Base-by-base conservation (phyloP, 2,113 vertebrate species). In the Gracilinanus agilis region DNA sequence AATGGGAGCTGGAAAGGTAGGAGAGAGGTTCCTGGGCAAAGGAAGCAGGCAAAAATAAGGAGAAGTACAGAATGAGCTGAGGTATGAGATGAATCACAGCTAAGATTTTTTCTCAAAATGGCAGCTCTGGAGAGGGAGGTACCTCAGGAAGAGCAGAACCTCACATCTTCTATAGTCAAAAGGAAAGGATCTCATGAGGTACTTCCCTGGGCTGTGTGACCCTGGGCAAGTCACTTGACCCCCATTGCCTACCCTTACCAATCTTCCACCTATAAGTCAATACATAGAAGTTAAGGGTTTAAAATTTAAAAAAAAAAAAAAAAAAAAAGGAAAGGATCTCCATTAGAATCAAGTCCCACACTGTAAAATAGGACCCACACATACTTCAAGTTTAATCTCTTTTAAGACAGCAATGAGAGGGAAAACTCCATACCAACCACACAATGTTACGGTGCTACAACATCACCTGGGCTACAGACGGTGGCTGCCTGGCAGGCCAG, bases 401-500 rank as follows among this genome's bases (percentile, higher is more conserved):
- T 83, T 11, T 3, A 61, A 29, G 16, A 21, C 5, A 5, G 61
- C 29, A 75, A 12, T 0, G 34, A 75, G 61, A 34, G 16, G 7
- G 7, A 40, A 40, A 40, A n/a, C 19, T 8, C 56, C 25, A 67
- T 4, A 3, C 0, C 12, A 34, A 67, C 10, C 58, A 12, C 27
- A 56, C 24, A 7, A 3, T 13, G 16, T 40, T 40, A 2, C 16
- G 5, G 0, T n/a, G 19, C 19, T 83, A 4, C 67, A 23, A 10
- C 55, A 90, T 98, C 98, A 99, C 99, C 99, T 96, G 99, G 97
- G 93, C 99, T 98, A 96, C 99, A 99, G 91, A 99, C 93, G 9
- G 99, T 99, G 93, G 98, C 98, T 92, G 99, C 99, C 75, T 99
- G 99, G 97, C 99, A 99, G 3, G 99, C 99, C 92, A 99, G 98